Percentiles rank a stretch among this genome's conserved stretches.
phyloP scores from a whole-genome alignment of 2,888 invertebrate species.

The Drosophila prostipennis region DNA sequence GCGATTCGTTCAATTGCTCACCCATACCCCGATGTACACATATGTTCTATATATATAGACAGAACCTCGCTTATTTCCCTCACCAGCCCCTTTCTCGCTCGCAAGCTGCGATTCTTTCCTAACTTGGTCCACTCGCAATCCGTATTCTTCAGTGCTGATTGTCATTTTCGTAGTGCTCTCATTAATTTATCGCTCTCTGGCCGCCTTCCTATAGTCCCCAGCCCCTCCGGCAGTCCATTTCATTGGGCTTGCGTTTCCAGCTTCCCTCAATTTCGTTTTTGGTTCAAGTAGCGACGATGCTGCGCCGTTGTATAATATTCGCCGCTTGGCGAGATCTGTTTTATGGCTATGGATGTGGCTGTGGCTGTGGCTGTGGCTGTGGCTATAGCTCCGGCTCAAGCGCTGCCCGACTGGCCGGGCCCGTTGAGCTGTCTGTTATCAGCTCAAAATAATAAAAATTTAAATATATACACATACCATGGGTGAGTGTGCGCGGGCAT shows the following conservation, averaged over 20 bases:
- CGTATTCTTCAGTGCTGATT: slow-evolving; percentile 57
- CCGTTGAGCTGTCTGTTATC: slow-evolving; percentile 71
- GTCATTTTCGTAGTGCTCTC: slow-evolving; percentile 70
- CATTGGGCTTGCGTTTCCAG: slow-evolving; percentile 69
- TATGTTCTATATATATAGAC: background rate
- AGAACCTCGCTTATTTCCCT: slow-evolving; percentile 5
- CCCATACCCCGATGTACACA: slow-evolving; percentile 9
- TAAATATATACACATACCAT: slow-evolving; percentile 61
- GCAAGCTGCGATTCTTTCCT: slow-evolving; percentile 64
- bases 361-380: slow-evolving; percentile 59
- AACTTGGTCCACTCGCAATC: slow-evolving; percentile 72
- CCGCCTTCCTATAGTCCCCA: slow-evolving; percentile 8
- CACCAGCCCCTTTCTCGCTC: slow-evolving; percentile 14
- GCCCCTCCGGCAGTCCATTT: slow-evolving; percentile 39
- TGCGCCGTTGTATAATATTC: slow-evolving; percentile 63
- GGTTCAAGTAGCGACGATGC: slow-evolving; percentile 72
- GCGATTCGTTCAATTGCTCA: slow-evolving; percentile 19
- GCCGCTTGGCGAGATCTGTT: slow-evolving; percentile 76
- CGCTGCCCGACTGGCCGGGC: slow-evolving; percentile 42
- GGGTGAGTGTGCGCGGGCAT: slow-evolving; percentile 57
- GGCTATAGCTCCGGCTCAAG: slow-evolving; percentile 52
- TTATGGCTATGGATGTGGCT: slow-evolving; percentile 72
- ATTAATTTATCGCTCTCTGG: slow-evolving; percentile 46
- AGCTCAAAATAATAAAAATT: slow-evolving; percentile 81
- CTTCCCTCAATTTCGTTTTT: slow-evolving; percentile 70